phyloP scores from a whole-genome alignment of 35 echinoderm and acorn worm genomes.

The Chiridota heheva region DNA sequence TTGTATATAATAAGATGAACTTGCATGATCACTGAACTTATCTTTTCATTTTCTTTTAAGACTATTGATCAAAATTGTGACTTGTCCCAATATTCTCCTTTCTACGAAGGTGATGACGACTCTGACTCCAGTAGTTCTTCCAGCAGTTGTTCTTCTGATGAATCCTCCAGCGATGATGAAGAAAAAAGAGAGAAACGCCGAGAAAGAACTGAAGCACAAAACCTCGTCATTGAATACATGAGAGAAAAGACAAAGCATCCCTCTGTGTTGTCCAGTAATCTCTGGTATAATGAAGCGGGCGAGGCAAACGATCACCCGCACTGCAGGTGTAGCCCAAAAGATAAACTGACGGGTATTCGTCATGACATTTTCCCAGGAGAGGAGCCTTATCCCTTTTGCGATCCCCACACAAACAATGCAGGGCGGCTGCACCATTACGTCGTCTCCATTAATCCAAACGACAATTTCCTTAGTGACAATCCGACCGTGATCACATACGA shows the following conservation, averaged over 20 bases:
- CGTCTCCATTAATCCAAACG: constrained; percentile 75
- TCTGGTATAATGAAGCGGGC: constrained; percentile 93
- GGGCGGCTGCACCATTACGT: constrained; percentile 78
- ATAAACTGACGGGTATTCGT: constrained; percentile 74
- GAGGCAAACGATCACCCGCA: constrained; percentile 87
- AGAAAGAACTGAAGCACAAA: constrained; percentile 23
- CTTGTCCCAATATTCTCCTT: background rate
- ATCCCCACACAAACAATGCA: constrained; percentile 78
- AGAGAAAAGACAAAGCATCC: constrained; percentile 72
- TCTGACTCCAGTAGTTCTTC: constrained; percentile 38
- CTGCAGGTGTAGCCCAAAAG: constrained; percentile 73
- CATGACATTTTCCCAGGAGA: constrained; percentile 98
- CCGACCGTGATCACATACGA: constrained; percentile 92
- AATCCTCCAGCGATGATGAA: constrained; percentile 34
- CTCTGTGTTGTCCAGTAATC: constrained; percentile 60
- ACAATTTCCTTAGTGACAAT: constrained; percentile 72
- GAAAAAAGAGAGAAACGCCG: background rate
- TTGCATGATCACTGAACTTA: background rate
- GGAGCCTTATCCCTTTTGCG: constrained; percentile 56
- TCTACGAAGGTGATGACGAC: constrained; percentile 4
- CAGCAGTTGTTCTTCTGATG: constrained; percentile 31
- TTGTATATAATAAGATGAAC: background rate
- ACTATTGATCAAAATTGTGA: background rate
- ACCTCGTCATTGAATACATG: constrained; percentile 8
- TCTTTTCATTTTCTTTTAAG: background rate